Evolutionary conservation across 2,888 invertebrate species (phyloP).

Genomic region (Anticlea derivata): DNA sequence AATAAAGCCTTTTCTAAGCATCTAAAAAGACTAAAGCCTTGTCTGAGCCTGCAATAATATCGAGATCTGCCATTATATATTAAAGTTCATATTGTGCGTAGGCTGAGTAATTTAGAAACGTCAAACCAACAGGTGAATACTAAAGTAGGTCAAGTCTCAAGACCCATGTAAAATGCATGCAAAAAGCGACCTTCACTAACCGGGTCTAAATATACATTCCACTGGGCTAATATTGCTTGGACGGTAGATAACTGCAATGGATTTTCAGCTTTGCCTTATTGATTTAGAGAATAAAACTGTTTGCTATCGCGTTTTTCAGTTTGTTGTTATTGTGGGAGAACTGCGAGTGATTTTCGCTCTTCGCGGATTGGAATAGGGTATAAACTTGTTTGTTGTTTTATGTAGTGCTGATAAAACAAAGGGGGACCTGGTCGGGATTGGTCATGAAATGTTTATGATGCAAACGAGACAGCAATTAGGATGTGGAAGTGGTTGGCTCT

Average conservation of each 20-base stretch:
- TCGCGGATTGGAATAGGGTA: neutral
- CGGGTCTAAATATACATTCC: slow-evolving; percentile 15
- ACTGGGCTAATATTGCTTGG: neutral
- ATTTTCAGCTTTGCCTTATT: slow-evolving; percentile 6
- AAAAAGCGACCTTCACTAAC: slow-evolving; percentile 29
- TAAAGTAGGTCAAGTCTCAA: slow-evolving; percentile 39
- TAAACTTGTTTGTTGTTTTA: slow-evolving; percentile 2
- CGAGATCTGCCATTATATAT: slow-evolving; percentile 16
- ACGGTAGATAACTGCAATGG: neutral
- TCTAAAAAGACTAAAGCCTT: neutral
- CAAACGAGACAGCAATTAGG: slow-evolving; percentile 17
- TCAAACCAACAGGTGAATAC: slow-evolving; percentile 33
- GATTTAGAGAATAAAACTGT: slow-evolving; percentile 3
- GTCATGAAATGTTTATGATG: slow-evolving; percentile 20
- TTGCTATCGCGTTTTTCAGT: neutral
- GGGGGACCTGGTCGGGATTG: slow-evolving; percentile 5
- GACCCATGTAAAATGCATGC: slow-evolving; percentile 40
- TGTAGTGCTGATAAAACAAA: slow-evolving; percentile 9
- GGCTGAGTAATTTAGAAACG: slow-evolving; percentile 18
- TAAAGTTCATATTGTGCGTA: slow-evolving; percentile 22
- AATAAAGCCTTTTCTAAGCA: neutral
- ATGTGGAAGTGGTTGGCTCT: slow-evolving; percentile 1
- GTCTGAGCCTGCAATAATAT: neutral
- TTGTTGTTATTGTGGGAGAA: neutral
- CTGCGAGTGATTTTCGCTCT: slow-evolving; percentile 1